Evolutionary conservation across 1,140 invertebrate genomes (phyloP), one percentile per base, ranked within the genome.

Genomic region (Condylostylus longicornis): DNA sequence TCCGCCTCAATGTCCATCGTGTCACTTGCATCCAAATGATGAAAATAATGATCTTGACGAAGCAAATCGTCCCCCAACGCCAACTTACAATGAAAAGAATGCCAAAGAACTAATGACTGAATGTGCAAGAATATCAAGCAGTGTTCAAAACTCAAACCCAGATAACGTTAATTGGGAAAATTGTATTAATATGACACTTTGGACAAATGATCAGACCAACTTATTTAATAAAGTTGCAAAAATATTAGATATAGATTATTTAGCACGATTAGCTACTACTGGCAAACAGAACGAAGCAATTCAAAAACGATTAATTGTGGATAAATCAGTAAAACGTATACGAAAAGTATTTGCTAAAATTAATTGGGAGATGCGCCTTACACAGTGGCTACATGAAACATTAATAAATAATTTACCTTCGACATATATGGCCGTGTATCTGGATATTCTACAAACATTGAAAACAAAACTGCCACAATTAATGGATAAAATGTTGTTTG

Each of bases 371-470:
- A 52, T 67, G 7, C 71, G 72, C 31, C 54, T 83, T 10, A 68
- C 72, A 3, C 78, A 84, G 42, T 90, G 86, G 86, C 57, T 90
- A 22, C 84, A 90, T 51, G 61, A 65, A 29, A 55, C 79, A 8
- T 53, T 90, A 5, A 65, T 84, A 37, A 81, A 87, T 29, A 62
- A 77, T 48, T 58, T 86, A 8, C 68, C 77, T 2, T 61, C 69
- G 7, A 63, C 69, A n/a, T 77, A 81, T 51, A 60, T 88, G 35
- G 68, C 72, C 4, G 71, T 72, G 13, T 90, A 89, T 58, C 55
- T 89, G 3, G 84, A 89, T 50, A 76, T 86, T 22, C 53, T 90
- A 35, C 71, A 86, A 65, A 79, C 77, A 2, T 54, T 88, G 3
- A 75, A 74, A 54, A 58, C 69, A 2, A 86, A 85, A 64, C 66